Conservation (phyloP, 2,113 vertebrate species). For the Dipodomys spectabilis region DNA sequence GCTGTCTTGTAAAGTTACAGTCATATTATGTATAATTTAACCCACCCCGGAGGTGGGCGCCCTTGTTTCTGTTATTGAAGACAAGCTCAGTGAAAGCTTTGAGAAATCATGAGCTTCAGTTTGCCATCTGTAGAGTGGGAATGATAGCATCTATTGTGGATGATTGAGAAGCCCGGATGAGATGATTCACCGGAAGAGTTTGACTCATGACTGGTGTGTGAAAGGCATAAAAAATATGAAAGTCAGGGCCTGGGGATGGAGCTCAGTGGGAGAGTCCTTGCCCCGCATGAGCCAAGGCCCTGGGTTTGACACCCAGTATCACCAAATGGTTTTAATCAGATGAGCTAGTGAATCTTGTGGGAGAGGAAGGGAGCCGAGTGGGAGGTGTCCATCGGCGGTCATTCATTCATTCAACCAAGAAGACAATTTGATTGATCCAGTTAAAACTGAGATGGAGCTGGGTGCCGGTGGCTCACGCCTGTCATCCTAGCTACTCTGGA, state of each 20-base stretch:
- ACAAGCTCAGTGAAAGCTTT: background rate
- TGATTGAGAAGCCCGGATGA: background rate
- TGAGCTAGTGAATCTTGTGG: background rate
- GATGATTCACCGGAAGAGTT: background rate
- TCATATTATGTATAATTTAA: background rate
- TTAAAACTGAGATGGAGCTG: no score
- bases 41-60: background rate
- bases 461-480: no score
- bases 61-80: background rate
- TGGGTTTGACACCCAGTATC: background rate
- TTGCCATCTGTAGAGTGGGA: background rate
- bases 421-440: background rate
- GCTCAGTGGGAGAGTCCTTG: background rate
- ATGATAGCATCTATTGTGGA: background rate
- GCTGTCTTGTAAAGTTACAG: background rate
- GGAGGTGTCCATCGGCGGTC: conserved; percentile 58
- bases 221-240: background rate
- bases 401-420: background rate
- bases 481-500: no score
- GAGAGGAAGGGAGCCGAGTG: fast-evolving
- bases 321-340: background rate
- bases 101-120: background rate
- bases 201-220: background rate
- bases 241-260: background rate
- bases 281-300: background rate